Evolutionary conservation across 2,797 vertebrate species (phyloP).

Genomic region (Falco rusticolus): DNA sequence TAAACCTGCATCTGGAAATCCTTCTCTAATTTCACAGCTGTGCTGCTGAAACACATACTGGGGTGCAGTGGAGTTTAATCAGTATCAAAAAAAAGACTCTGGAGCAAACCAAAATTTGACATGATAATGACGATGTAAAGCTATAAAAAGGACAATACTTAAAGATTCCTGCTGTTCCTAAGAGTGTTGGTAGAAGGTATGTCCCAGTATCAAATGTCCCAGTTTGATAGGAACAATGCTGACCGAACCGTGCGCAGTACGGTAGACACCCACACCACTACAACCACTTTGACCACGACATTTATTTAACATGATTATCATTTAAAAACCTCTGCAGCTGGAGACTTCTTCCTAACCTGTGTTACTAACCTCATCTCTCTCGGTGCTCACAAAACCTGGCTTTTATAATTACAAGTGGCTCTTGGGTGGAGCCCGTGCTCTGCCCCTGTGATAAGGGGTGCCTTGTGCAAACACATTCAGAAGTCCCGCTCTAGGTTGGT

Average conservation of each 20-base stretch:
- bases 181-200: not conserved
- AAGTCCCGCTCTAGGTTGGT: not conserved
- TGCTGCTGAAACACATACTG: slow-evolving; percentile 25
- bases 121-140: not conserved
- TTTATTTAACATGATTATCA: not conserved
- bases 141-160: not conserved
- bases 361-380: not conserved
- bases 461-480: not conserved
- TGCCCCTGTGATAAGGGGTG: not conserved
- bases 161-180: not conserved
- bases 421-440: accelerated
- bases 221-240: not conserved
- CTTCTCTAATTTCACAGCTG: slow-evolving; percentile 66
- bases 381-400: not conserved
- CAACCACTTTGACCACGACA: not conserved
- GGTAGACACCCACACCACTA: not conserved
- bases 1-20: slow-evolving; percentile 68
- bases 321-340: not conserved
- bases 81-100: slow-evolving; percentile 31
- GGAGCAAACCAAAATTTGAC: not conserved
- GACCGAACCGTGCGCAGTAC: not conserved
- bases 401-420: not conserved
- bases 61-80: not conserved
- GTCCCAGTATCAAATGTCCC: no score
- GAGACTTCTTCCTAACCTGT: not conserved